Evolutionary conservation across 1,140 invertebrate genomes (phyloP).

Genomic region (Trachelipus rathkii): DNA sequence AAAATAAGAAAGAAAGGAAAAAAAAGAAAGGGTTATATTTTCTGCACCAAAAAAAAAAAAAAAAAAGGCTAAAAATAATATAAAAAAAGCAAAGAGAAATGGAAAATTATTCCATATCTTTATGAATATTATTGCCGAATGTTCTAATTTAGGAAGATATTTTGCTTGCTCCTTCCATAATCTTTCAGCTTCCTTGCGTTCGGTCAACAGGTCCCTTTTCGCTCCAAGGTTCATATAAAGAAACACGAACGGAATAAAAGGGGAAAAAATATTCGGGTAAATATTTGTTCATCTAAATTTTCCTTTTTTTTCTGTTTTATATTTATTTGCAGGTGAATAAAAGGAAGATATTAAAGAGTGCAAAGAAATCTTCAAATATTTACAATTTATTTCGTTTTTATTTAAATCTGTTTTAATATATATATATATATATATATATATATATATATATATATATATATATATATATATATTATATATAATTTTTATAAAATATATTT

Average conservation of each 20-base stretch:
- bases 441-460: no score
- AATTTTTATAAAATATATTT: no score
- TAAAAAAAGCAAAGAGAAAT: background rate
- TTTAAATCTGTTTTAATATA: no score
- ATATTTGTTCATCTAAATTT: background rate
- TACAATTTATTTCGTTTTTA: no score
- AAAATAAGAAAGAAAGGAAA: background rate
- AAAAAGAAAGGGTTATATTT: background rate
- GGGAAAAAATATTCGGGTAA: background rate
- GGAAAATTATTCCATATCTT: background rate
- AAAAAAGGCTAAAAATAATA: no score
- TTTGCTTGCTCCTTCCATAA: background rate
- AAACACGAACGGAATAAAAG: background rate
- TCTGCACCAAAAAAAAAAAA: background rate
- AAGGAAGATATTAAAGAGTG: no score
- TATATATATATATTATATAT: no score
- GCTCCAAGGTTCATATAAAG: no score
- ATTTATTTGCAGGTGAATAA: background rate
- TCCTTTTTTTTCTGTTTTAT: background rate
- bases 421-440: no score
- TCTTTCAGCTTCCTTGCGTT: constrained; percentile 8
- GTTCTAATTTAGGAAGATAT: background rate
- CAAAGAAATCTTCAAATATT: no score
- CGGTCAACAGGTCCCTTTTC: background rate
- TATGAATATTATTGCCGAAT: constrained; percentile 8